Evolutionary conservation across 2,888 invertebrate species (phyloP).

Genomic region (Caenorhabditis angaria): DNA sequence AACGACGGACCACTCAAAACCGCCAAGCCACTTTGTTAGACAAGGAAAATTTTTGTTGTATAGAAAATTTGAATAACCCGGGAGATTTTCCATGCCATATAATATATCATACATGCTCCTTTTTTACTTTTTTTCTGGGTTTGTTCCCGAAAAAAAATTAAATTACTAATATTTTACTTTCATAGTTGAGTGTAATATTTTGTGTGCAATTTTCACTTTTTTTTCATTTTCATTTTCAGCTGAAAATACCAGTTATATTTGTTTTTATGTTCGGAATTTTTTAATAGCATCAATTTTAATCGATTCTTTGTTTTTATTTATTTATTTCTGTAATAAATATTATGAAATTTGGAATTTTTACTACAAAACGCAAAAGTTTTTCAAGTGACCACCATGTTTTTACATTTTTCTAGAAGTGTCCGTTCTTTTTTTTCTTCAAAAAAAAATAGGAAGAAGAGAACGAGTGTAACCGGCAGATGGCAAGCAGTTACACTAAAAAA

Average conservation of each 20-base stretch:
- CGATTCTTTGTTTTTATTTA: no score
- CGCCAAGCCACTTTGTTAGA: slow-evolving; percentile 61
- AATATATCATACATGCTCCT: slow-evolving; percentile 16
- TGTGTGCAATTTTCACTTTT: background rate
- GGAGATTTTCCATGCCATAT: slow-evolving; percentile 39
- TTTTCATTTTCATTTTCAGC: background rate
- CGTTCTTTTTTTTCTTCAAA: background rate
- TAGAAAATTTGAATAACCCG: slow-evolving; percentile 7
- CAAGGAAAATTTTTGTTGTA: slow-evolving; percentile 3
- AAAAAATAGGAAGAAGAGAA: background rate
- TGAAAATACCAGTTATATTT: slow-evolving; percentile 6
- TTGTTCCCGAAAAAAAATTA: no score
- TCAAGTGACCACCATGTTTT: background rate
- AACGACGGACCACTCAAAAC: slow-evolving; percentile 51
- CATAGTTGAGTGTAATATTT: slow-evolving; percentile 1
- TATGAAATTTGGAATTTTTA: no score
- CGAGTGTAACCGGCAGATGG: slow-evolving; percentile 1
- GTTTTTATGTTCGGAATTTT: slow-evolving; percentile 1
- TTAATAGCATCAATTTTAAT: no score
- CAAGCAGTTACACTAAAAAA: background rate
- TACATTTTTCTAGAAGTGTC: no score
- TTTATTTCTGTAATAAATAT: no score
- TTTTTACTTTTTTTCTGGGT: no score
- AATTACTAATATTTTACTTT: slow-evolving; percentile 12
- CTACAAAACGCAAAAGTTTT: no score